Conservation (phyloP, 2,113 vertebrate genomes). For the Periophthalmus modestus region DNA sequence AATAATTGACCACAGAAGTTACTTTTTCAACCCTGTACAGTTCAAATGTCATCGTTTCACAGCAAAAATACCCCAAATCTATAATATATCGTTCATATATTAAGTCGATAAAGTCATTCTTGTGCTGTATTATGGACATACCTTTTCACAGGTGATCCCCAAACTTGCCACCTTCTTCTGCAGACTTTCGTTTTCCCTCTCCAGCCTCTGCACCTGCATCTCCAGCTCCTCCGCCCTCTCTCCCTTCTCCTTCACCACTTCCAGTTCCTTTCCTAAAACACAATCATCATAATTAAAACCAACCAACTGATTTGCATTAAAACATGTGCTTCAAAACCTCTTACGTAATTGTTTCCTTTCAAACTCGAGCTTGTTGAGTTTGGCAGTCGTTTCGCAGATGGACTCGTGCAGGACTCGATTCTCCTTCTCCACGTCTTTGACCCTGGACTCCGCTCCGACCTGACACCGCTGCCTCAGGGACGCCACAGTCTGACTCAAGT, state of each 20-base stretch:
- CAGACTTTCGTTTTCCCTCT: conserved; percentile 89
- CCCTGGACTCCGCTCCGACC: conserved; percentile 91
- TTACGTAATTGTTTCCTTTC: conserved; percentile 89
- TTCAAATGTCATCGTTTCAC: no score
- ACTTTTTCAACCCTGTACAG: no score
- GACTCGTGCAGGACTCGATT: conserved; percentile 95
- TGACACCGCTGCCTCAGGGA: conserved; percentile 92
- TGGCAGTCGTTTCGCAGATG: conserved; percentile 92
- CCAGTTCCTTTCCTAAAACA: conserved; percentile 84
- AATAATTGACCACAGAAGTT: no score
- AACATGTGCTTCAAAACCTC: neutral
- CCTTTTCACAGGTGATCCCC: conserved; percentile 93
- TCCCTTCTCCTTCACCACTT: conserved; percentile 90
- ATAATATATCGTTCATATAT: no score
- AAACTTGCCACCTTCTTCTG: conserved; percentile 92
- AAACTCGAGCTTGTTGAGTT: conserved; percentile 93
- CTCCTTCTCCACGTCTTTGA: conserved; percentile 96
- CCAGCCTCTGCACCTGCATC: conserved; percentile 83
- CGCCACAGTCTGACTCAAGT: conserved; percentile 87
- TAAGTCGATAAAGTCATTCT: no score
- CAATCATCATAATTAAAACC: neutral
- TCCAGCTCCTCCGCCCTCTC: conserved; percentile 92
- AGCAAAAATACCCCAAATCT: no score
- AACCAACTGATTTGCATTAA: neutral
- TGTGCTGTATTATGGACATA: conserved; percentile 15